Evolutionary conservation across 2,888 invertebrate species (phyloP), one percentile per base, ranked within the genome.

Genomic region (Ypsolopha sequella): DNA sequence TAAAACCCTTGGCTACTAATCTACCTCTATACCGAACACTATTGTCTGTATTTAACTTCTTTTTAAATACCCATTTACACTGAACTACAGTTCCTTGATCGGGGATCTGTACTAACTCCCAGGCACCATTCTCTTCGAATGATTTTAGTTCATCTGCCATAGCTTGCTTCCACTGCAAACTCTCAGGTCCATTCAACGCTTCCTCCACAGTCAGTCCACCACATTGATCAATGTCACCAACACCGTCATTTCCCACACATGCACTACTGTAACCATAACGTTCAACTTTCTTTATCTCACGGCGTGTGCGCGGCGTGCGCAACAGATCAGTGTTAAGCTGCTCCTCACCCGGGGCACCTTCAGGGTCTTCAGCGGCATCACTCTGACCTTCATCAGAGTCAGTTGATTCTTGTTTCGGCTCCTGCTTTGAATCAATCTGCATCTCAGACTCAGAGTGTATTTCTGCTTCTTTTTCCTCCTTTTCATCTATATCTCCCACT

Each of bases 131-230:
- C 0, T 54, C 53, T 2, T 46, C 36, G 24, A 58, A 58, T 14
- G 53, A 50, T 14, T 56, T 10, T 8, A 55, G 11, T 13, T 55
- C 56, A 7, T 55, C 52, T 10, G 38, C 10, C 51, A 56, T 55
- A 10, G 55, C 55, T 7, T 11, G 6, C 14, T 41, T 11, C 56
- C 55, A 56, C 35, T 43, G 14, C n/a, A 10, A 6, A 41, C 36
- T 36, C 9, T 38, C 38, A 8, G 38, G 38, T 38, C 38, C 38
- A 41, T 41, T 41, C 13, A 41, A 8, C n/a, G 41, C 41, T 11
- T 41, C 41, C 6, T 41, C 6, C 7, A 41, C 8, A n/a, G 41
- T 8, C 6, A 41, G 6, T 11, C n/a, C 41, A n/a, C n/a, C 6
- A 41, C n/a, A n/a, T n/a, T n/a, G n/a, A n/a, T n/a, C n/a, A n/a